Evolutionary conservation across 2,113 vertebrate species (phyloP).

Genomic region (Myodes glareolus): DNA sequence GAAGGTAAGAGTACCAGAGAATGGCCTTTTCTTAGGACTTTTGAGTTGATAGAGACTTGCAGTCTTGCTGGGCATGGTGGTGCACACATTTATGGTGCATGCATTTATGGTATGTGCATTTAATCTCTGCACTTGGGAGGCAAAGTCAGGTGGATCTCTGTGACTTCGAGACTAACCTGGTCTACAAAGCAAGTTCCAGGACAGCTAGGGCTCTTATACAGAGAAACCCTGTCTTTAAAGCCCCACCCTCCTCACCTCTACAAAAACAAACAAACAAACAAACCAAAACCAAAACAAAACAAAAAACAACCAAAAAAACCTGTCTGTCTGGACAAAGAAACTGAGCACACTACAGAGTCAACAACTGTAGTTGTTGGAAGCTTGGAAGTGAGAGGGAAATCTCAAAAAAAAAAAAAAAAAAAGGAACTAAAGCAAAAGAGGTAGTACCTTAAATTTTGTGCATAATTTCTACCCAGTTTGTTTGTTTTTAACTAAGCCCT

Average conservation of each 20-base stretch:
- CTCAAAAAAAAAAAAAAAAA: neutral
- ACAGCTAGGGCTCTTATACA: neutral
- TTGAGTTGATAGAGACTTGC: conserved; percentile 30
- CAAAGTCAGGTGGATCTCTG: neutral
- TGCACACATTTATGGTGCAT: too few species aligned
- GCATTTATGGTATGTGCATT: too few species aligned
- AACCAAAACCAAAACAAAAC: too few species aligned
- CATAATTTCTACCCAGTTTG: neutral
- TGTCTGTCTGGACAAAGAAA: conserved; percentile 13
- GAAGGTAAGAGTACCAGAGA: neutral
- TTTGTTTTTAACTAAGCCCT: neutral
- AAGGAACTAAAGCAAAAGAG: neutral
- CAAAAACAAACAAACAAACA: too few species aligned
- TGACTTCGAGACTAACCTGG: neutral
- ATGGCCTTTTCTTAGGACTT: neutral
- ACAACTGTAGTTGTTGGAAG: conserved; percentile 1
- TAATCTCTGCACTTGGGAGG: too few species aligned
- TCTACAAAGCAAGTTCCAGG: neutral
- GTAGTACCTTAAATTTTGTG: neutral
- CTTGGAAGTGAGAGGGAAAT: neutral
- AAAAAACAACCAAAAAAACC: neutral
- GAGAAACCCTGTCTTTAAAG: neutral
- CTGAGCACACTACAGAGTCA: neutral
- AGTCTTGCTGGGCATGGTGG: neutral
- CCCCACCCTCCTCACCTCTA: too few species aligned